Evolutionary conservation across 2,113 vertebrate species (phyloP).

Genomic region (Calidris pygmaea): DNA sequence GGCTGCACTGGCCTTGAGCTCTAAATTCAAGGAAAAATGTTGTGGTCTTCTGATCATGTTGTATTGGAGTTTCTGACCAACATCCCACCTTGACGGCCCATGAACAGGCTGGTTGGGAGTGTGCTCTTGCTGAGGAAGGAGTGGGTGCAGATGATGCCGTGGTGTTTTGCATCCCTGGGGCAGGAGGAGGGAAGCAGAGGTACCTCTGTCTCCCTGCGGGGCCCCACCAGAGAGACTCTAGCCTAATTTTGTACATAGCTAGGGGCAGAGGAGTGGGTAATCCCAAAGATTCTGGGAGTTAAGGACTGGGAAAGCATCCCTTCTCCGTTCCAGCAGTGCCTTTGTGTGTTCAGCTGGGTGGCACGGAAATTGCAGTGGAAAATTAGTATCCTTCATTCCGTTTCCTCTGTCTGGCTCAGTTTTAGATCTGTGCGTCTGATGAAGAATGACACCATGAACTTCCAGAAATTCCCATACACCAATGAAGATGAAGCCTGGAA

Average conservation of each 20-base stretch:
- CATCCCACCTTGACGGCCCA: fast-evolving
- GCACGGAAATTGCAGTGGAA: not conserved
- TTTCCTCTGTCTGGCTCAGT: not conserved
- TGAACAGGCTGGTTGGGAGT: not conserved
- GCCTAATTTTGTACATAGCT: not conserved
- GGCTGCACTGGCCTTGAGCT: not conserved
- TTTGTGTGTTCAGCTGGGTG: not conserved
- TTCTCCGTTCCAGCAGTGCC: not conserved
- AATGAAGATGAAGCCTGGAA: constrained; percentile 90
- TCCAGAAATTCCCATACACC: constrained; percentile 81
- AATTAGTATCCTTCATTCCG: not conserved
- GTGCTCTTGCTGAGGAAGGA: not conserved
- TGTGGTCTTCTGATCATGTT: not conserved
- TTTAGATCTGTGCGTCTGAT: constrained; percentile 89
- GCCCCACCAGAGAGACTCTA: not conserved
- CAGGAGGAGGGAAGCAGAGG: not conserved
- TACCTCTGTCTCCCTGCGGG: not conserved
- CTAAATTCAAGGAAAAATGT: not conserved
- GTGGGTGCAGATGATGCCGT: fast-evolving
- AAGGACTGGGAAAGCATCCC: not conserved
- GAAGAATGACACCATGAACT: constrained; percentile 90
- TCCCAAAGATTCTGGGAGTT: not conserved
- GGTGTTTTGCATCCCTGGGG: not conserved
- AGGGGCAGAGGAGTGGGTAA: not conserved
- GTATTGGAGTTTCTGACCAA: not conserved